Base-by-base conservation (phyloP, 2,113 vertebrate genomes). In the Chroicocephalus ridibundus region DNA sequence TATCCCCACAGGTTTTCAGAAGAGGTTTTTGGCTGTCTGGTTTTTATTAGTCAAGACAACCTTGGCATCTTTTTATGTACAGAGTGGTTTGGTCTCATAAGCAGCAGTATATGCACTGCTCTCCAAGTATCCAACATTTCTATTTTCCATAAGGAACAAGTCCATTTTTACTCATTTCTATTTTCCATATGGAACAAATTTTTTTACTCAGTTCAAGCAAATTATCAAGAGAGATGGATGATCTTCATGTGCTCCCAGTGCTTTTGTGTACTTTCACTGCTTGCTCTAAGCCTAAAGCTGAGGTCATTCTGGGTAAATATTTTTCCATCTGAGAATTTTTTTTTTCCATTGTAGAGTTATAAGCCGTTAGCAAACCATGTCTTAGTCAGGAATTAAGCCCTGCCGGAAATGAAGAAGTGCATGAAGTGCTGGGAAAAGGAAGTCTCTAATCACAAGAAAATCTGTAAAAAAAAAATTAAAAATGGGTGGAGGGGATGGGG, bases 321-420 rank as follows among this genome's bases (percentile, higher is more conserved):
- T 93, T 94, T 94, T 82, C 74, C 69, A 69, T 72, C 29, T 52
- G 54, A 90, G 74, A 87, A 58, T n/a, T 54, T 58, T 10, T 22
- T 82, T 92, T 96, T 95, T 95, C 94, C 49, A 58, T 93, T 80
- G 22, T 58, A 83, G 11, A 12, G 29, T 78, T 91, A 79, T 51
- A 91, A 87, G 16, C 57, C 9, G 0, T 82, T 79, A 69, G 58
- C 32, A 96, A 90, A 92, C 24, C 40, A 58, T 19, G 19, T 42
- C 76, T 65, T 49, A 32, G 16, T 14, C 0, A 0, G 69, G 70
- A 91, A 84, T 72, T 86, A 90, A 93, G 13, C 34, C 57, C 13
- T 81, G 4, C 31, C 19, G 7, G 69, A 94, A 88, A 90, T 52
- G 13, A 82, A 62, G 40, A 68, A 58, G 7, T 54, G 14, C 3